These are phyloP conservation scores for Elegia similella DNA, from an alignment of 2,888 invertebrate genomes.

Conservation along the genomic window DNA sequence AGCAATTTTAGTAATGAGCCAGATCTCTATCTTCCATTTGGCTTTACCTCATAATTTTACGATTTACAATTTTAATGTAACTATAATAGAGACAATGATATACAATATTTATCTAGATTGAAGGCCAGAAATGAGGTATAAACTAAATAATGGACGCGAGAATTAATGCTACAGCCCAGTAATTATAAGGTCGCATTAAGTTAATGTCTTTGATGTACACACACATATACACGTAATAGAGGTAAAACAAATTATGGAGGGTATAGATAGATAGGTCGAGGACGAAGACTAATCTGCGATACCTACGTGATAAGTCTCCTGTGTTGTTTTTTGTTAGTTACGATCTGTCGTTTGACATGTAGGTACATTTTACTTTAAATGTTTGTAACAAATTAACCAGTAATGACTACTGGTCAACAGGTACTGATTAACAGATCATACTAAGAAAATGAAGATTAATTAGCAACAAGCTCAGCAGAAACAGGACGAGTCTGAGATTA, in stretches of 20 bases:
- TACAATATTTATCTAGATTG: conserved; percentile 77
- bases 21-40: conserved; percentile 17
- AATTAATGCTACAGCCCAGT: conserved; percentile 77
- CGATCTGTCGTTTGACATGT: too few species aligned
- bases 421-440: too few species aligned
- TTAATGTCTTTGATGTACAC: conserved; percentile 71
- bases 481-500: too few species aligned
- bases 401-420: too few species aligned
- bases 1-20: conserved; percentile 14
- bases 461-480: too few species aligned
- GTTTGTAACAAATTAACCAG: too few species aligned
- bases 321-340: too few species aligned
- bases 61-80: conserved; percentile 64
- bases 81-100: conserved; percentile 66
- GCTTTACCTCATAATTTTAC: conserved; percentile 30
- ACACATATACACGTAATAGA: conserved; percentile 34
- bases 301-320: too few species aligned
- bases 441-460: too few species aligned
- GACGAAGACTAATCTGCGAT: not conserved
- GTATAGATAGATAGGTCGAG: not conserved
- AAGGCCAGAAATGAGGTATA: conserved; percentile 76
- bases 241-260: conserved; percentile 5
- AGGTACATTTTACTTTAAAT: too few species aligned
- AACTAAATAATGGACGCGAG: conserved; percentile 80
- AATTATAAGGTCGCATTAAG: conserved; percentile 80